Evolutionary conservation across 2,113 vertebrate genomes (phyloP).

Genomic region (Panthera uncia): DNA sequence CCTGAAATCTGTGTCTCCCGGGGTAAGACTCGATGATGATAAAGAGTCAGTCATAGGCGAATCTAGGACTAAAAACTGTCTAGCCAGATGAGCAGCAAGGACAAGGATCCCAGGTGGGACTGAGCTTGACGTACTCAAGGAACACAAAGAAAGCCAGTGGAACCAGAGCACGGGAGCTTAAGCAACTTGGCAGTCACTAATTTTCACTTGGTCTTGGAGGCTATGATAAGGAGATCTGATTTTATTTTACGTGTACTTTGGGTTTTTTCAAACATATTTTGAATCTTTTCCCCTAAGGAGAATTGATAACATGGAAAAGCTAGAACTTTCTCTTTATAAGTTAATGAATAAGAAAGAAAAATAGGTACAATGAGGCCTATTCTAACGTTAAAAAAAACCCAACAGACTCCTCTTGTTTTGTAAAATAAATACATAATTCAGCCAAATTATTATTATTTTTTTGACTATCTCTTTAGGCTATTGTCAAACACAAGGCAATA

Average conservation of each 20-base stretch:
- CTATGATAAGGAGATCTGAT: neutral
- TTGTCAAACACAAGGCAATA: constrained; percentile 2
- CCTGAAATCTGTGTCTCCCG: neutral
- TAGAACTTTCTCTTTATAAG: neutral
- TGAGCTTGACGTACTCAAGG: neutral
- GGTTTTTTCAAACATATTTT: constrained; percentile 24
- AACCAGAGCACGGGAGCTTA: neutral
- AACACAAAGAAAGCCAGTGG: neutral
- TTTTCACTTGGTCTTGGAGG: neutral
- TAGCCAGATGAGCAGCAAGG: neutral
- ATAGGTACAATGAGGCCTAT: neutral
- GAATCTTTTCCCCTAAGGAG: neutral
- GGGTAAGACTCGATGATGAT: neutral
- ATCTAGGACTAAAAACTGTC: neutral
- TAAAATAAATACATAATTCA: constrained; percentile 2
- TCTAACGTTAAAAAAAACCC: neutral
- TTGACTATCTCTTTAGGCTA: constrained; percentile 18
- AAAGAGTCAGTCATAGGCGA: neutral
- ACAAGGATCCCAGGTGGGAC: neutral
- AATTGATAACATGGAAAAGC: neutral
- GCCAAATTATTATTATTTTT: neutral
- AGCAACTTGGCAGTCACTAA: neutral
- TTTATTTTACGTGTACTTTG: neutral
- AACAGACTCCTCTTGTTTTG: constrained; percentile 22
- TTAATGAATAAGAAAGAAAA: constrained; percentile 35